Percentiles rank a stretch among this genome's conserved stretches.
phyloP scores from a whole-genome alignment of 1,140 invertebrate species.

The Aleiodes sp. region DNA sequence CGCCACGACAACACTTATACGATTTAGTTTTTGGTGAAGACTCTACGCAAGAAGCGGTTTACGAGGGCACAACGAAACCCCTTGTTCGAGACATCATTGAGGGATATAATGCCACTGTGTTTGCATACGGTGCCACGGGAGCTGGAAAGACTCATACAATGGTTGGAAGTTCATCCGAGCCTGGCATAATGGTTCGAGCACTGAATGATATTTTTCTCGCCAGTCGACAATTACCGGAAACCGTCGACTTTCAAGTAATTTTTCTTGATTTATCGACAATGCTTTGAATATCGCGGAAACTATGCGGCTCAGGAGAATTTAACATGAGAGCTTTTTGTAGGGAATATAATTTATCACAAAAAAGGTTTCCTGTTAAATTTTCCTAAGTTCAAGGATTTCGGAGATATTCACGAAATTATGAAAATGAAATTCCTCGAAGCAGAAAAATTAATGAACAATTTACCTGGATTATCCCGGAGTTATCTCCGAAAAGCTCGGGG shows the following conservation, averaged over 20 bases:
- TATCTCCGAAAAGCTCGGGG: too few species aligned
- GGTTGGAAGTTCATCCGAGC: slow-evolving; percentile 77
- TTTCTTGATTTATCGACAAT: slow-evolving; percentile 10
- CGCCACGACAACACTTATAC: slow-evolving; percentile 84
- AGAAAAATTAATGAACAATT: too few species aligned
- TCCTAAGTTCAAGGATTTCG: too few species aligned
- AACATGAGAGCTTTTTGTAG: too few species aligned
- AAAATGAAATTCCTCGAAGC: too few species aligned
- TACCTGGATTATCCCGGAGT: too few species aligned
- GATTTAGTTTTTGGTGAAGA: slow-evolving; percentile 86
- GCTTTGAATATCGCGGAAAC: too few species aligned
- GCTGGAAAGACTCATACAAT: slow-evolving; percentile 93
- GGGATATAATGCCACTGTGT: slow-evolving; percentile 95
- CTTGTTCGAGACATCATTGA: slow-evolving; percentile 88
- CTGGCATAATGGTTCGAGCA: slow-evolving; percentile 89
- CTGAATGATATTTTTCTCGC: slow-evolving; percentile 85
- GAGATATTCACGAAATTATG: too few species aligned
- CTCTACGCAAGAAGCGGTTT: slow-evolving; percentile 85
- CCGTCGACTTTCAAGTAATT: slow-evolving; percentile 70
- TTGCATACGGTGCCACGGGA: slow-evolving; percentile 96
- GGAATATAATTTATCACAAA: too few species aligned
- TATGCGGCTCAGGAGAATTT: too few species aligned
- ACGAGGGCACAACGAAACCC: slow-evolving; percentile 81
- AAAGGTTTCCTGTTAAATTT: too few species aligned
- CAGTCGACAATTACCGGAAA: slow-evolving; percentile 63